Evolutionary conservation across 1,140 invertebrate species (phyloP), one percentile per base, ranked within the genome.

Genomic region (Bemisia tabaci): DNA sequence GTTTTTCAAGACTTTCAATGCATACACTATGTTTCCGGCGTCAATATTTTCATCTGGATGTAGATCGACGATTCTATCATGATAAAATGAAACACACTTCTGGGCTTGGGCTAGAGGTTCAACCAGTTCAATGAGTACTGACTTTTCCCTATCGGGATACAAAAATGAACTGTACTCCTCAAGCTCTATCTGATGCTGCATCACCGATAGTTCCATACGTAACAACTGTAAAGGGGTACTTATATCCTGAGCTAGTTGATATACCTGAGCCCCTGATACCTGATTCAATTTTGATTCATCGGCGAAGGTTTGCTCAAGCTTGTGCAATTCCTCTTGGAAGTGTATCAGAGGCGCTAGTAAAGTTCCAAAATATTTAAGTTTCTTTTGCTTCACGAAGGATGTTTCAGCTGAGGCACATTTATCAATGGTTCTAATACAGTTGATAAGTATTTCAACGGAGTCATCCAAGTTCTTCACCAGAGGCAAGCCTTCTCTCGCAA

Each of bases 151-250:
- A 25, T 22, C 60, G 11, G 26, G 48, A 0, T 62, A 27, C 25
- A 39, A 33, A 2, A 69, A 63, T 59, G 63, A 61, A 33, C 65
- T 62, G 61, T 69, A 72, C n/a, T 72, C 66, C 12, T 73, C 72
- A 17, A 69, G 61, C 69, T 73, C 72, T 60, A 73, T 71, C 66
- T 72, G 68, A 62, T 72, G 71, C 39, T 72, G 69, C 17, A 71
- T 62, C 17, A 73, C 68, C 21, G 70, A 70, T 61, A 71, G 68
- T 59, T 73, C 72, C 23, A 68, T 70, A 64, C 72, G 60, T 1
- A 73, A 65, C 22, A 67, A 39, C 62, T 73, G 71, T 26, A 73
- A 65, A 27, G 72, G 72, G 64, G 69, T 72, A 59, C 69, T 70
- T 21, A 73, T 61, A 39, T 72, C 68, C 62, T 70, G 70, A 0